Conservation (phyloP, 1,140 invertebrate genomes). For the Aplysia californica region DNA sequence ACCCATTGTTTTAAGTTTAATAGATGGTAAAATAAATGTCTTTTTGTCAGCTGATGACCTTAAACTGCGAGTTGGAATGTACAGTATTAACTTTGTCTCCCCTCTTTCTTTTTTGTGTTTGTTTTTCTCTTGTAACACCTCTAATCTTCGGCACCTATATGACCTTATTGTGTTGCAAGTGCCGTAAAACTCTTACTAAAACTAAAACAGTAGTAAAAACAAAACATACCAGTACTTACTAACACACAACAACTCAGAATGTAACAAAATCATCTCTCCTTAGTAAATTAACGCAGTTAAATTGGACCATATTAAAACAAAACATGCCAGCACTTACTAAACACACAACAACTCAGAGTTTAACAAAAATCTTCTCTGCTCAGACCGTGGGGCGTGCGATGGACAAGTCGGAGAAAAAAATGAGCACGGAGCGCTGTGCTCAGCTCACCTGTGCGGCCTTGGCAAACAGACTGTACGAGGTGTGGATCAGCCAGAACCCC, state of each 20-base stretch:
- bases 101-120: too few relatives aligned
- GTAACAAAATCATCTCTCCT: neutral
- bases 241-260: neutral
- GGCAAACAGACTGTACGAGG: constrained; percentile 80
- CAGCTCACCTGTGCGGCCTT: constrained; percentile 79
- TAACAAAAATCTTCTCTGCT: neutral
- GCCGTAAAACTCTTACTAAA: too few relatives aligned
- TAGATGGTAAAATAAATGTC: too few relatives aligned
- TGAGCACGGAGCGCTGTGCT: constrained; percentile 80
- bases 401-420: constrained; percentile 63
- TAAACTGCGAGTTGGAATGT: too few relatives aligned
- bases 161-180: too few relatives aligned
- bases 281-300: neutral
- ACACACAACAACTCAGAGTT: neutral
- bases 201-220: too few relatives aligned
- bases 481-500: constrained; percentile 79
- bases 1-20: too few relatives aligned
- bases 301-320: neutral
- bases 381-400: constrained; percentile 37
- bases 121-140: too few relatives aligned
- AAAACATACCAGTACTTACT: too few relatives aligned
- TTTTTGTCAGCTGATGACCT: too few relatives aligned
- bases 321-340: neutral
- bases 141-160: too few relatives aligned
- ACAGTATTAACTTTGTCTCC: too few relatives aligned